Conservation (phyloP, 2,113 vertebrate species). For the Clupea harengus region DNA sequence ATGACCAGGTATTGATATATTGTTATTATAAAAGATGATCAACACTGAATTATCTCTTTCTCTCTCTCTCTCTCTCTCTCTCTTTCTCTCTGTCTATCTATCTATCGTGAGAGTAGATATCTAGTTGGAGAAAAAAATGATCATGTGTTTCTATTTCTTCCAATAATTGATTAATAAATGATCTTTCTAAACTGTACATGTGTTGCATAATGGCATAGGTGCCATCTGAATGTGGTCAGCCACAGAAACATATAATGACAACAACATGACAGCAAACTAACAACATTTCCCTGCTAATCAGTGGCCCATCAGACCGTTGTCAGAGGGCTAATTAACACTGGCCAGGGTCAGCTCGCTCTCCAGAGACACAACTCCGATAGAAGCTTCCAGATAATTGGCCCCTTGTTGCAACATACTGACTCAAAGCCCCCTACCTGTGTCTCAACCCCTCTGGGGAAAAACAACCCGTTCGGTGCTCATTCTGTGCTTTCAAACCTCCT, state of each 20-base stretch:
- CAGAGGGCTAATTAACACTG: constrained; percentile 69
- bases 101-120: too few species aligned
- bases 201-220: background rate
- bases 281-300: constrained; percentile 64
- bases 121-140: too few species aligned
- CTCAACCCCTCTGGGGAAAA: constrained; percentile 7
- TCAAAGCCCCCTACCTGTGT: constrained; percentile 19
- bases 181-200: background rate
- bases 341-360: constrained; percentile 61
- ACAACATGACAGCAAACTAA: constrained; percentile 32
- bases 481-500: background rate
- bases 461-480: background rate
- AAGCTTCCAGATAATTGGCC: constrained; percentile 65
- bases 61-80: too few species aligned
- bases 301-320: constrained; percentile 73
- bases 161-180: too few species aligned
- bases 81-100: too few species aligned
- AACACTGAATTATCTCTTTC: too few species aligned
- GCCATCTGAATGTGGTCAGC: background rate
- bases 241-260: background rate
- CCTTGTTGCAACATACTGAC: constrained; percentile 36
- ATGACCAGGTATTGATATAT: too few species aligned
- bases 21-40: too few species aligned
- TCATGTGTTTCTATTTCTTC: background rate
- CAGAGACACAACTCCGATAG: constrained; percentile 56